Conservation (phyloP, 1,140 invertebrate species). For the Elysia chlorotica region DNA sequence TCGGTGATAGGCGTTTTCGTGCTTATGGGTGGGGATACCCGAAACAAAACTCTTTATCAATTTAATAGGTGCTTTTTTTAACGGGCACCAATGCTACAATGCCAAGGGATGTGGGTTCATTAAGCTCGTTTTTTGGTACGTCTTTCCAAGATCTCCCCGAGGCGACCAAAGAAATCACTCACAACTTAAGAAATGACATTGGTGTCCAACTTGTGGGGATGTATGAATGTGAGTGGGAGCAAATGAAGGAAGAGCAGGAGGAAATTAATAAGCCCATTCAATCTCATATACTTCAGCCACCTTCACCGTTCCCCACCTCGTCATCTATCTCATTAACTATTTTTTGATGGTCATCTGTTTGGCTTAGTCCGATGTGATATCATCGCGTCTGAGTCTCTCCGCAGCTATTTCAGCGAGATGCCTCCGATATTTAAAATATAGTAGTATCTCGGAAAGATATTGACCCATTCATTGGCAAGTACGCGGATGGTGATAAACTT, state of each 20-base stretch:
- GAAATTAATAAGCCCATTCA: neutral
- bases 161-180: neutral
- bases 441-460: slow-evolving; percentile 25
- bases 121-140: neutral
- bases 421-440: slow-evolving; percentile 29
- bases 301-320: too few relatives aligned
- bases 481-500: slow-evolving; percentile 22
- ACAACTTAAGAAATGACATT: neutral
- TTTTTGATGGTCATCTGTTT: slow-evolving; percentile 8
- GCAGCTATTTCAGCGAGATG: slow-evolving; percentile 28
- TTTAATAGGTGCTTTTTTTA: slow-evolving; percentile 8
- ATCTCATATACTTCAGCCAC: neutral
- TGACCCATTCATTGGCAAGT: slow-evolving; percentile 25
- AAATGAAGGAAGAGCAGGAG: neutral
- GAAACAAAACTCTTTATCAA: neutral
- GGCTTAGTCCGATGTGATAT: slow-evolving; percentile 29
- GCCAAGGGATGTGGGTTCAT: neutral
- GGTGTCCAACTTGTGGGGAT: neutral
- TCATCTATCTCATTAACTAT: neutral
- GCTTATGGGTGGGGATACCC: neutral
- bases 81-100: neutral
- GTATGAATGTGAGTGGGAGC: slow-evolving; percentile 5
- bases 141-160: neutral
- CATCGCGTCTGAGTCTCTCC: slow-evolving; percentile 12
- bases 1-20: neutral